Evolutionary conservation across 2,888 invertebrate genomes (phyloP).

Genomic region (Plebejus anna): DNA sequence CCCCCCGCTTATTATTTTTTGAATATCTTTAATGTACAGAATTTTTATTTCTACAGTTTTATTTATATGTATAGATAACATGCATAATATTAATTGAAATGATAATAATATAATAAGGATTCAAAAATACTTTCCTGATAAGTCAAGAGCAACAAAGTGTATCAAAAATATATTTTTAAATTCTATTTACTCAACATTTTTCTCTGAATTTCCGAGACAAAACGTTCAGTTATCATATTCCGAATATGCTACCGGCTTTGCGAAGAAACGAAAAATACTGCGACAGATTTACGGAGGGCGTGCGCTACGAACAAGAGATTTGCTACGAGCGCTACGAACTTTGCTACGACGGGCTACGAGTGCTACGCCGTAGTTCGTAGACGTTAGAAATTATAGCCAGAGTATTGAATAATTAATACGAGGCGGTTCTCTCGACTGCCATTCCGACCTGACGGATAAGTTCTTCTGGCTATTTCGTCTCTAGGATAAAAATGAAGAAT

Average conservation of each 20-base stretch:
- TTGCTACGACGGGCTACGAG: not conserved
- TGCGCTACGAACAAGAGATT: not conserved
- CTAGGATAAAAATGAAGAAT: too few relatives aligned
- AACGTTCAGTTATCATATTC: constrained; percentile 5
- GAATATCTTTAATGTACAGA: too few relatives aligned
- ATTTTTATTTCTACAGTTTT: too few relatives aligned
- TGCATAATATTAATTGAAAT: not conserved
- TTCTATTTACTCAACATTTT: not conserved
- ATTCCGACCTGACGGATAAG: too few relatives aligned
- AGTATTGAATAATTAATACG: not conserved
- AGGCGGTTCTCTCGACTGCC: not conserved
- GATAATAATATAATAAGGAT: too few relatives aligned
- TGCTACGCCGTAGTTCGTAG: constrained; percentile 1
- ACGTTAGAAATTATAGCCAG: not conserved
- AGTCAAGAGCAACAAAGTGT: not conserved
- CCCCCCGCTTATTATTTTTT: too few relatives aligned
- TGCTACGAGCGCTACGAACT: not conserved
- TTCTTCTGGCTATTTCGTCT: too few relatives aligned
- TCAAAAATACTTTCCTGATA: not conserved
- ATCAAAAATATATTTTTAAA: not conserved
- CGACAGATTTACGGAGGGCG: not conserved
- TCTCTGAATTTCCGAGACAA: not conserved
- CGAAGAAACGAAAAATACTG: not conserved
- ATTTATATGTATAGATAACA: too few relatives aligned
- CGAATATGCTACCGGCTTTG: not conserved